Evolutionary conservation across 64 coral and sea anemone species (phyloP).

Genomic region (Cladopsammia gracilis): DNA sequence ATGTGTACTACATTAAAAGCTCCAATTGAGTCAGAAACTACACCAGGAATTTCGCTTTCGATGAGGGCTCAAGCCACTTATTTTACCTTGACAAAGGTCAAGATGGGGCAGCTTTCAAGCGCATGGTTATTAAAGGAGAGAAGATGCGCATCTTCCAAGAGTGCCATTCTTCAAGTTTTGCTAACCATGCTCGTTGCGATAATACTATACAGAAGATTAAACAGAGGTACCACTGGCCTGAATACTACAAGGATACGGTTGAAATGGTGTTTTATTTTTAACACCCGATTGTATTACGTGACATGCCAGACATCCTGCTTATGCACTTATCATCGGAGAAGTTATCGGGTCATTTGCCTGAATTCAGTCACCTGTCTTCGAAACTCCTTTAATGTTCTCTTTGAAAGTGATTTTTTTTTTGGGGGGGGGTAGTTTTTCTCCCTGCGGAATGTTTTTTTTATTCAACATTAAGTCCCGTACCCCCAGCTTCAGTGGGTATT

Average conservation of each 20-base stretch:
- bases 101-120: background rate
- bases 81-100: background rate
- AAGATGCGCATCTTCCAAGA: slow-evolving; percentile 44
- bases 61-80: background rate
- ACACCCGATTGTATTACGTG: background rate
- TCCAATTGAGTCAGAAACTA: too few relatives aligned
- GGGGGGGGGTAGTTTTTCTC: too few relatives aligned
- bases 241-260: slow-evolving; percentile 49
- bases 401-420: too few relatives aligned
- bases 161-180: slow-evolving; percentile 49
- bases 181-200: slow-evolving; percentile 58
- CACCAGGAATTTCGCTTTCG: slow-evolving; percentile 2
- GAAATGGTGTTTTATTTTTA: slow-evolving; percentile 8
- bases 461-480: too few relatives aligned
- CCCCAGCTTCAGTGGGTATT: too few relatives aligned
- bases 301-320: background rate
- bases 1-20: too few relatives aligned
- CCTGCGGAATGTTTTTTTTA: too few relatives aligned
- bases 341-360: too few relatives aligned
- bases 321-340: too few relatives aligned
- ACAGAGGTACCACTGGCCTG: slow-evolving; percentile 54
- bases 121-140: slow-evolving; percentile 28
- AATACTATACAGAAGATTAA: slow-evolving; percentile 60
- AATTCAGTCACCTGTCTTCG: too few relatives aligned
- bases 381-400: too few relatives aligned